These are phyloP conservation scores for Holothuria scabra DNA, from an alignment of 53 echinoderm and acorn worm species.

Conservation along the genomic window DNA sequence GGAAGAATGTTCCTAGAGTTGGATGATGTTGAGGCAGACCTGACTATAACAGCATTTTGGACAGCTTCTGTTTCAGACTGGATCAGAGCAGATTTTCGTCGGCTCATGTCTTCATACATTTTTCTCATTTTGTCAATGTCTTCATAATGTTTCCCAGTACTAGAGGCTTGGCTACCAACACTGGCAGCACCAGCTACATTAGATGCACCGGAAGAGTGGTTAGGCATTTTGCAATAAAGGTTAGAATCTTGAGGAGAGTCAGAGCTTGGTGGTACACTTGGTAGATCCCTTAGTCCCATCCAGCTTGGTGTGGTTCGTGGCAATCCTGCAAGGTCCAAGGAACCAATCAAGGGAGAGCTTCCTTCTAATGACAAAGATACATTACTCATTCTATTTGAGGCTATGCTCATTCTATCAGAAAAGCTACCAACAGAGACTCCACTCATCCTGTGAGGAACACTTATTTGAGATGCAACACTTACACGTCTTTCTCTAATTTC, in stretches of 20 bases:
- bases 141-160: slow-evolving; percentile 15
- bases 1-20: not conserved
- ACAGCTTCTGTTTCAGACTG: not conserved
- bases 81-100: not conserved
- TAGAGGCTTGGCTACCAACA: not conserved
- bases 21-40: slow-evolving; percentile 11
- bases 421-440: slow-evolving; percentile 55
- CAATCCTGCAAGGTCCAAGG: slow-evolving; percentile 76
- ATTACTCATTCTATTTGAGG: slow-evolving; percentile 7
- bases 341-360: slow-evolving; percentile 78
- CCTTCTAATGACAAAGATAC: slow-evolving; percentile 48
- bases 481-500: not conserved
- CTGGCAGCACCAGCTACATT: slow-evolving; percentile 13
- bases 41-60: slow-evolving; percentile 3
- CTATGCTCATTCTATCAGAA: slow-evolving; percentile 42
- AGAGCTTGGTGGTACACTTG: slow-evolving; percentile 68
- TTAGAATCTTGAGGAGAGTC: slow-evolving; percentile 70
- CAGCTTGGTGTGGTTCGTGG: slow-evolving; percentile 58
- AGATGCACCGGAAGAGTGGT: not conserved
- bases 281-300: slow-evolving; percentile 69
- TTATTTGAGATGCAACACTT: slow-evolving; percentile 25
- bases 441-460: slow-evolving; percentile 34
- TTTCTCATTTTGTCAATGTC: slow-evolving; percentile 37
- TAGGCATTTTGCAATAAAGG: slow-evolving; percentile 64
- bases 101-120: slow-evolving; percentile 41